Evolutionary conservation across 2,888 invertebrate genomes (phyloP), one percentile per base, ranked within the genome.

Genomic region (Pyrrhia umbra): DNA sequence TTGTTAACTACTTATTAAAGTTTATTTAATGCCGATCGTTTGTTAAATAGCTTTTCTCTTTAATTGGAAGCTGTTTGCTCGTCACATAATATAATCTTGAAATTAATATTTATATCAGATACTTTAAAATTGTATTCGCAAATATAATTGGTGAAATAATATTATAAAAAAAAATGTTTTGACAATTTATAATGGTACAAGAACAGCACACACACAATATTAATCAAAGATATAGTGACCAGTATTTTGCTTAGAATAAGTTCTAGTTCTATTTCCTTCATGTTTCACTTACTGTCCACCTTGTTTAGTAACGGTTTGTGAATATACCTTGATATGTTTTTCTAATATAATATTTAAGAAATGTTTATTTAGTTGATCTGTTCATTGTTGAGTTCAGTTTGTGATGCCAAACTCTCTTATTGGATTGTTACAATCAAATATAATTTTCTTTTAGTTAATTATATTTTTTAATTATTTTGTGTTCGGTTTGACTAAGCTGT

Each of bases 1-100:
- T 79, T 79, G 81, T 80, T 80, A 81, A 80, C 77, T 79, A 77
- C 75, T 77, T 79, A 67, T 63, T 58, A 76, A 75, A 68, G 63
- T 70, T 63, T 80, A 72, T 71, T 67, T 64, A 66, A 65, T 72
- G 40, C 67, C 57, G 56, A 46, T 61, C 42, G 51, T n/a, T 67
- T 66, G 25, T 54, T 54, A 51, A 54, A 59, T 55, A 46, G 62
- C 49, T 67, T 43, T 40, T 45, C 15, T 63, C 40, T 47, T 58
- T 54, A 45, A 57, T 56, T 50, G 50, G 40, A 54, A 57, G 59
- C 42, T 20, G 50, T 23, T 54, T 58, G 56, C 45, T 65, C 45
- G 61, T 50, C 57, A 16, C 49, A 60, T 43, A 62, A 40, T 21
- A 43, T 21, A 58, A 37, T 50, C 39, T 50, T 34, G 27, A 46